phyloP scores from a whole-genome alignment of 2,797 vertebrate species.

The Amniataba percoides region DNA sequence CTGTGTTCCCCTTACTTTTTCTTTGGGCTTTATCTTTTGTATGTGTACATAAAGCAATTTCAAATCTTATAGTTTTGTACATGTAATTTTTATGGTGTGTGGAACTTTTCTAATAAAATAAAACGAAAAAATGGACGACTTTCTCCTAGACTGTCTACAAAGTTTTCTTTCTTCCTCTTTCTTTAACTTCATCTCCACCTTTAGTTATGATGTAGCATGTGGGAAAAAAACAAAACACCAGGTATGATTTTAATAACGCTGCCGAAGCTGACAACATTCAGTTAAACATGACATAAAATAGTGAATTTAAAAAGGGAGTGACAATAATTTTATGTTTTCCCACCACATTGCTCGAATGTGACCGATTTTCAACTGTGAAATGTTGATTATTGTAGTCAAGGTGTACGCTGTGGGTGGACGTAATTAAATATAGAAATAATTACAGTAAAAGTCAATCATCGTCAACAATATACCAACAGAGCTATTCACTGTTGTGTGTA shows the following conservation, averaged over 20 bases:
- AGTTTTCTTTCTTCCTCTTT: constrained; percentile 15
- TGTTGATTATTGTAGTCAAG: background rate
- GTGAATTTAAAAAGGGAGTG: constrained; percentile 1
- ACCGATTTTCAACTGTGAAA: background rate
- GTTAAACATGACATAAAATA: background rate
- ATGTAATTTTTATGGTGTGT: constrained; percentile 92
- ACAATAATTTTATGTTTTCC: background rate
- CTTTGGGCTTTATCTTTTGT: constrained; percentile 86
- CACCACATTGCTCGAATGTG: background rate
- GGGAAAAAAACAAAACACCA: background rate
- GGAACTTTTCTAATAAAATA: constrained; percentile 85
- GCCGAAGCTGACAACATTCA: background rate
- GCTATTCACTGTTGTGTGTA: background rate
- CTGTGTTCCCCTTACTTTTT: constrained; percentile 73
- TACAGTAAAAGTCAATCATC: background rate
- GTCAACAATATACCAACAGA: background rate
- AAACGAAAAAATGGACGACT: constrained; percentile 77
- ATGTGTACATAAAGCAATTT: constrained; percentile 90
- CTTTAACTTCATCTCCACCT: background rate
- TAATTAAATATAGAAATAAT: background rate
- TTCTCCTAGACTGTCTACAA: constrained; percentile 38
- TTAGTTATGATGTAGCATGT: background rate
- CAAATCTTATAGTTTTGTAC: constrained; percentile 92
- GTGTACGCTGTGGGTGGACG: background rate
- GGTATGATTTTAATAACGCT: background rate